Conservation (phyloP, 53 echinoderm and acorn worm genomes). For the Astropecten irregularis region DNA sequence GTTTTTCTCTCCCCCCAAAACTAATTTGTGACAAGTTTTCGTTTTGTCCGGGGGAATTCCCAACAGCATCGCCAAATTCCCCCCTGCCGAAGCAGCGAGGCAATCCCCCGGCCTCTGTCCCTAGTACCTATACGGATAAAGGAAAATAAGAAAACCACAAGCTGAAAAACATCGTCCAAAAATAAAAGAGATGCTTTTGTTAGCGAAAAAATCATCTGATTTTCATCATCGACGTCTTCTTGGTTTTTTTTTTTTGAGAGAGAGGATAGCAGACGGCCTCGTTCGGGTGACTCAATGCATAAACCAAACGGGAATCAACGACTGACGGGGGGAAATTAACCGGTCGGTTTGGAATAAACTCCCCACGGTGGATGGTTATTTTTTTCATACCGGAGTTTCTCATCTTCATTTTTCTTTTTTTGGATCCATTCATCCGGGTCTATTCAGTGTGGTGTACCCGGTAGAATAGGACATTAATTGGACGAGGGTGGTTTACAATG, state of each 20-base stretch:
- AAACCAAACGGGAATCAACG: conserved; percentile 47
- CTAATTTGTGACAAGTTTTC: conserved; percentile 52
- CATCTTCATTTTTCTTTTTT: conserved; percentile 47
- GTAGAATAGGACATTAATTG: conserved; percentile 42
- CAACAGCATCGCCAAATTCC: conserved; percentile 11
- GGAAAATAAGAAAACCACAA: neutral
- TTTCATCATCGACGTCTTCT: conserved; percentile 7
- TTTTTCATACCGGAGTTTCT: conserved; percentile 6
- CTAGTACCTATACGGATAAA: conserved; percentile 3
- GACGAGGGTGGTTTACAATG: conserved; percentile 47
- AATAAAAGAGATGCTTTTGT: neutral
- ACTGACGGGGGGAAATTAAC: conserved; percentile 24
- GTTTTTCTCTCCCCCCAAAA: conserved; percentile 54
- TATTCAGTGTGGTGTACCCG: conserved; percentile 1
- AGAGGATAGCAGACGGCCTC: conserved; percentile 19
- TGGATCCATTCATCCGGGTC: conserved; percentile 4
- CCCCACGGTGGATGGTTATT: conserved; percentile 21
- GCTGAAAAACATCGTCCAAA: neutral
- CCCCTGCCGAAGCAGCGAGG: neutral
- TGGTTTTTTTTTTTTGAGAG: neutral
- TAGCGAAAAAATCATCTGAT: neutral
- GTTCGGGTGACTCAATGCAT: conserved; percentile 55
- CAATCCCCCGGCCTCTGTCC: conserved; percentile 16
- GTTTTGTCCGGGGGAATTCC: conserved; percentile 32
- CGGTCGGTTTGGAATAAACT: conserved; percentile 37